These are phyloP conservation scores for Gadus macrocephalus DNA, from an alignment of 2,113 vertebrate species.

Conservation along the genomic window DNA sequence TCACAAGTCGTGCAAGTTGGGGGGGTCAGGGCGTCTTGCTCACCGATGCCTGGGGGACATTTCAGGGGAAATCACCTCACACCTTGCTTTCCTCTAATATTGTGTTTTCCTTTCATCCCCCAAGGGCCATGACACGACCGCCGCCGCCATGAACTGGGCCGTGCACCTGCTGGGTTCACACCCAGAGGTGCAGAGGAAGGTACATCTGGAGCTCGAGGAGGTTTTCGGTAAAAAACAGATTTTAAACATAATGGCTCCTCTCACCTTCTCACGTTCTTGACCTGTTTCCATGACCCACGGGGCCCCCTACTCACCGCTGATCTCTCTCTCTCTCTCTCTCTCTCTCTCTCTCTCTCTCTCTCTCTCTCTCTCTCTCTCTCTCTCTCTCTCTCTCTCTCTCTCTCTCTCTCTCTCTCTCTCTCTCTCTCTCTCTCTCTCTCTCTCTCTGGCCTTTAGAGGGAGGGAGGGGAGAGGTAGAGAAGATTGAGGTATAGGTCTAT, in stretches of 20 bases:
- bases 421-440: too few relatives aligned
- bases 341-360: too few relatives aligned
- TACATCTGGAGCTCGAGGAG: conserved; percentile 83
- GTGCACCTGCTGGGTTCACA: conserved; percentile 84
- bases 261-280: conserved; percentile 21
- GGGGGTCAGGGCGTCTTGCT: too few relatives aligned
- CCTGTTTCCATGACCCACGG: conserved; percentile 37
- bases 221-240: conserved; percentile 80
- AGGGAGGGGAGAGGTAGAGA: neutral
- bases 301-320: conserved; percentile 20
- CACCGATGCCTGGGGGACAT: too few relatives aligned
- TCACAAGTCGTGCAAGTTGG: too few relatives aligned
- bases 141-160: conserved; percentile 83
- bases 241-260: neutral
- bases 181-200: conserved; percentile 80
- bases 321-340: too few relatives aligned
- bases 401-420: too few relatives aligned
- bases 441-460: too few relatives aligned
- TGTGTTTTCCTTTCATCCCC: conserved; percentile 1
- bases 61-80: neutral
- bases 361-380: too few relatives aligned
- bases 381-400: too few relatives aligned
- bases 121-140: conserved; percentile 93
- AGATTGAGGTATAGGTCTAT: conserved; percentile 10
- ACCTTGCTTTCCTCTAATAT: neutral